These are phyloP conservation scores for Mungos mungo DNA, from an alignment of 2,113 vertebrate genomes.

Conservation along the genomic window DNA sequence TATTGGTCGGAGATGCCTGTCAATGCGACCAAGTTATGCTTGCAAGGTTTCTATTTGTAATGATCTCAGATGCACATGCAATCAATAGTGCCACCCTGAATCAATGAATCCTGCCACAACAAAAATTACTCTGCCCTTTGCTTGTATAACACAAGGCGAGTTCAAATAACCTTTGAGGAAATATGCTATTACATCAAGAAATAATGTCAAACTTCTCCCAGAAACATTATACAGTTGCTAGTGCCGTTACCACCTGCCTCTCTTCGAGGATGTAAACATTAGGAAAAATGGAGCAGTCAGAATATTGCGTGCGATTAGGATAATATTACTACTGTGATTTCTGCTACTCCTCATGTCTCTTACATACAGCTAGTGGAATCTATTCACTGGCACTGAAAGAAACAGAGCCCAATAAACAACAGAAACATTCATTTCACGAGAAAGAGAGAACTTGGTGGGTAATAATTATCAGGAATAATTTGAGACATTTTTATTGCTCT, in stretches of 20 bases:
- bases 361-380: neutral
- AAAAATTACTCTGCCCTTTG: conserved; percentile 53
- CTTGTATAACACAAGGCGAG: conserved; percentile 41
- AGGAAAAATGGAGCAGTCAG: neutral
- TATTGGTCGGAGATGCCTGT: neutral
- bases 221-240: neutral
- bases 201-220: conserved; percentile 39
- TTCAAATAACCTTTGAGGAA: conserved; percentile 52
- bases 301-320: neutral
- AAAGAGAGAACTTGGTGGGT: neutral
- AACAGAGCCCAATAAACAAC: neutral
- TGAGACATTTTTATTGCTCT: neutral
- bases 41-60: conserved; percentile 28
- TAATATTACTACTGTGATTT: neutral
- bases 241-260: neutral
- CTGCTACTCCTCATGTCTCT: neutral
- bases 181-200: conserved; percentile 43
- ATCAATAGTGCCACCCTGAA: conserved; percentile 30
- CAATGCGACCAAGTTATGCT: neutral
- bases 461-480: conserved; percentile 48
- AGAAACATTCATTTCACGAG: neutral
- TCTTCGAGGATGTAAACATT: neutral
- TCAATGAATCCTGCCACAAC: conserved; percentile 46
- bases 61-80: conserved; percentile 32
- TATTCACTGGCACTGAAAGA: neutral